phyloP scores from a whole-genome alignment of 2,113 vertebrate genomes.

The Morone chrysops region DNA sequence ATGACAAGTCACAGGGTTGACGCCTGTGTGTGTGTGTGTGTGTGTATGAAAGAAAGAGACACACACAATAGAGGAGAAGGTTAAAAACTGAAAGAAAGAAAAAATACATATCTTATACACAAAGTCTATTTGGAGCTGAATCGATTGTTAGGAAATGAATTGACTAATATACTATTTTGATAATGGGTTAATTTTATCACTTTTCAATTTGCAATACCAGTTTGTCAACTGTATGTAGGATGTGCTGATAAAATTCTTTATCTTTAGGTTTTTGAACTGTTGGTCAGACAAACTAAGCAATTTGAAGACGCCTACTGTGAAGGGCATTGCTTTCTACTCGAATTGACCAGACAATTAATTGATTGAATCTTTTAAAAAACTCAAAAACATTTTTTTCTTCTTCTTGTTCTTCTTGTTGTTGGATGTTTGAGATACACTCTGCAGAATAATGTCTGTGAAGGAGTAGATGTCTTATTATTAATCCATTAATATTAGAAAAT shows the following conservation, averaged over 20 bases:
- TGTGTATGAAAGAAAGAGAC: neutral
- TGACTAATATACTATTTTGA: neutral
- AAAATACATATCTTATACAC: neutral
- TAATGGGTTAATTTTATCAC: neutral
- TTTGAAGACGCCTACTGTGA: neutral
- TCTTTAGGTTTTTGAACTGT: neutral
- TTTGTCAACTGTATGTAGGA: neutral
- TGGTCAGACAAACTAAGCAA: neutral
- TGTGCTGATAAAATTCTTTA: neutral
- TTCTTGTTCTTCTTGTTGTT: no score
- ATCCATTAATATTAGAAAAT: no score
- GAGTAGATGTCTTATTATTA: no score
- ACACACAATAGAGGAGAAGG: neutral
- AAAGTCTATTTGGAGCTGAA: neutral
- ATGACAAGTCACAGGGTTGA: slow-evolving; percentile 56
- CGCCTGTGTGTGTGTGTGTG: slow-evolving; percentile 13
- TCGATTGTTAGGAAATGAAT: neutral
- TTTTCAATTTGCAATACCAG: neutral
- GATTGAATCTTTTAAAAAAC: no score
- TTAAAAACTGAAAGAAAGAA: neutral
- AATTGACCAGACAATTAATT: neutral
- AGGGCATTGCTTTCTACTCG: neutral
- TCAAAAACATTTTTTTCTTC: no score
- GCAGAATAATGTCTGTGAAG: no score
- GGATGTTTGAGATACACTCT: no score